Evolutionary conservation across 2,797 vertebrate species (phyloP).

Genomic region (Lindbergichthys nudifrons): DNA sequence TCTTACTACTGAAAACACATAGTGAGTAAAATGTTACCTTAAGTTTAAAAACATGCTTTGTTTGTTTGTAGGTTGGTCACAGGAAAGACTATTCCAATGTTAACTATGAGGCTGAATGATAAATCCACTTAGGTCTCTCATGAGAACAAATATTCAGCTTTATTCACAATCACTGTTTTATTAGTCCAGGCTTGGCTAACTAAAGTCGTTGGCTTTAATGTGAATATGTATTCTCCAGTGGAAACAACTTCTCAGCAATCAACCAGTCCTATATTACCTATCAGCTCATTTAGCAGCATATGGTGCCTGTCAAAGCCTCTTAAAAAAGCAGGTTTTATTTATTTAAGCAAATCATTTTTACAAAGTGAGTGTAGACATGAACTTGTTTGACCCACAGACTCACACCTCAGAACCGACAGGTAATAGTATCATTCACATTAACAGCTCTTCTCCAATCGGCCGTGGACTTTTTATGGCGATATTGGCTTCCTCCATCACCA

Average conservation of each 20-base stretch:
- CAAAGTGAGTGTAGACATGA: conserved; percentile 30
- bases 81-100: conserved; percentile 5
- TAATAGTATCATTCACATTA: conserved; percentile 10
- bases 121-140: not conserved
- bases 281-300: conserved; percentile 57
- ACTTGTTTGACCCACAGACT: conserved; percentile 22
- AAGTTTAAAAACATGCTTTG: not conserved
- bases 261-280: conserved; percentile 34
- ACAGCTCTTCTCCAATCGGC: conserved; percentile 13
- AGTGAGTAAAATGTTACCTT: conserved; percentile 3
- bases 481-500: conserved; percentile 24
- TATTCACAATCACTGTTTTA: conserved; percentile 15
- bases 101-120: conserved; percentile 20
- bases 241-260: conserved; percentile 44
- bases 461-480: conserved; percentile 26
- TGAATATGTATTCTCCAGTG: conserved; percentile 41
- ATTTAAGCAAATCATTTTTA: conserved; percentile 31
- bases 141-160: not conserved
- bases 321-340: conserved; percentile 20
- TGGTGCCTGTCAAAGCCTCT: conserved; percentile 35
- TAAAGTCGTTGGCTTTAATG: conserved; percentile 26
- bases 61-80: not conserved
- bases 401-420: not conserved
- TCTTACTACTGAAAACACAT: conserved; percentile 69
- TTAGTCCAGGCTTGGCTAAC: conserved; percentile 17